Evolutionary conservation across 1,140 invertebrate genomes (phyloP).

Genomic region (Bathynomus jamesi): DNA sequence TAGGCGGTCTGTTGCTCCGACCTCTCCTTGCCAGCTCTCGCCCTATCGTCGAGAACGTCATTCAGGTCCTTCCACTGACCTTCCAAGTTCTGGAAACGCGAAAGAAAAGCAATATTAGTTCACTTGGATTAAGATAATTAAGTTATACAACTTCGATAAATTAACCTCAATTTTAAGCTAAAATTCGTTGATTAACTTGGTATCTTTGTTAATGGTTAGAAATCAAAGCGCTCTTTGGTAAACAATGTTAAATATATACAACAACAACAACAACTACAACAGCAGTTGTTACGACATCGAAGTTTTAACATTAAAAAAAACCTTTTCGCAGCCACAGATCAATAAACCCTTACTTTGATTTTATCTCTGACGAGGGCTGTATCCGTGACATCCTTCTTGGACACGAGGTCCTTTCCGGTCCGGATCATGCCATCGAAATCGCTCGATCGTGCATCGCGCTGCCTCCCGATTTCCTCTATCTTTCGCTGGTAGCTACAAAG

Average conservation of each 20-base stretch:
- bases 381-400: constrained; percentile 83
- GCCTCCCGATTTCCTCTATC: constrained; percentile 50
- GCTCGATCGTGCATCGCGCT: constrained; percentile 51
- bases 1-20: constrained; percentile 76
- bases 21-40: constrained; percentile 67
- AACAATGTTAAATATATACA: too few relatives aligned
- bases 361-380: constrained; percentile 73
- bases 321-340: too few relatives aligned
- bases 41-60: constrained; percentile 66
- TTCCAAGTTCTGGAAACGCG: constrained; percentile 59
- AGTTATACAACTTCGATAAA: too few relatives aligned
- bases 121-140: too few relatives aligned
- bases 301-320: too few relatives aligned
- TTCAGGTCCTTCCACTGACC: constrained; percentile 77
- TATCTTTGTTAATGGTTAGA: too few relatives aligned
- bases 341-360: constrained; percentile 59
- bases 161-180: too few relatives aligned
- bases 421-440: constrained; percentile 68
- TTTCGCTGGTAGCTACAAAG: constrained; percentile 45
- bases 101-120: not conserved
- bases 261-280: too few relatives aligned
- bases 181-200: too few relatives aligned
- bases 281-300: too few relatives aligned
- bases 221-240: too few relatives aligned
- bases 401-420: constrained; percentile 71